Conservation (phyloP, 2,888 invertebrate genomes). For the Caradrina clavipalpis region DNA sequence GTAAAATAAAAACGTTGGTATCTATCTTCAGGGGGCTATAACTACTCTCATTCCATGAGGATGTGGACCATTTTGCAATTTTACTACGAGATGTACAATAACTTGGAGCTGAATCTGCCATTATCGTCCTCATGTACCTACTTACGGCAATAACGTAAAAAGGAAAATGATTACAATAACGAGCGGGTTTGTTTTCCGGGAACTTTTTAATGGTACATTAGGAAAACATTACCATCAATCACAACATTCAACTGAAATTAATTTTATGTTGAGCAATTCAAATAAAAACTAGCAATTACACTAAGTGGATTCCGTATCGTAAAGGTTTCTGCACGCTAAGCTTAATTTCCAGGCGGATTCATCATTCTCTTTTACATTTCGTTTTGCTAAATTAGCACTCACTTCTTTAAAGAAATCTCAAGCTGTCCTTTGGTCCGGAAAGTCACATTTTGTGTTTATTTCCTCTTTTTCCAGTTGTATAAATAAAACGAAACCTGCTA, state of each 20-base stretch:
- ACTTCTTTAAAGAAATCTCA: constrained; percentile 68
- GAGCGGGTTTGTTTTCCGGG: constrained; percentile 21
- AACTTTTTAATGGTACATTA: constrained; percentile 41
- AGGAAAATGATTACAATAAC: constrained; percentile 45
- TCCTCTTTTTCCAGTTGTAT: constrained; percentile 64
- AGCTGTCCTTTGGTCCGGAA: constrained; percentile 62
- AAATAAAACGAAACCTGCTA: constrained; percentile 62
- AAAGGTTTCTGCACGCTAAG: constrained; percentile 54
- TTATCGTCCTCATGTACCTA: constrained; percentile 37
- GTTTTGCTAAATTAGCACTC: constrained; percentile 76
- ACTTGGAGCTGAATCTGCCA: constrained; percentile 56
- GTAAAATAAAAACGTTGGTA: constrained; percentile 79
- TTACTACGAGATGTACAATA: constrained; percentile 43
- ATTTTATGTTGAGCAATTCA: constrained; percentile 30
- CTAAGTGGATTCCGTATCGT: constrained; percentile 55
- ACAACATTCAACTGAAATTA: constrained; percentile 41
- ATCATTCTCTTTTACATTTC: constrained; percentile 72
- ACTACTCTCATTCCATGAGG: constrained; percentile 58
- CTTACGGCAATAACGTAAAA: constrained; percentile 39
- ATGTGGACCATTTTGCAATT: constrained; percentile 57
- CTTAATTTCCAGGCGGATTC: constrained; percentile 60
- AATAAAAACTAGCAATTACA: constrained; percentile 54
- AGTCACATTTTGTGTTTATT: constrained; percentile 71
- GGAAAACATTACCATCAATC: constrained; percentile 48
- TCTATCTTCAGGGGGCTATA: constrained; percentile 69